Base-by-base conservation (phyloP, 2,113 vertebrate species). In the Lontra canadensis region DNA sequence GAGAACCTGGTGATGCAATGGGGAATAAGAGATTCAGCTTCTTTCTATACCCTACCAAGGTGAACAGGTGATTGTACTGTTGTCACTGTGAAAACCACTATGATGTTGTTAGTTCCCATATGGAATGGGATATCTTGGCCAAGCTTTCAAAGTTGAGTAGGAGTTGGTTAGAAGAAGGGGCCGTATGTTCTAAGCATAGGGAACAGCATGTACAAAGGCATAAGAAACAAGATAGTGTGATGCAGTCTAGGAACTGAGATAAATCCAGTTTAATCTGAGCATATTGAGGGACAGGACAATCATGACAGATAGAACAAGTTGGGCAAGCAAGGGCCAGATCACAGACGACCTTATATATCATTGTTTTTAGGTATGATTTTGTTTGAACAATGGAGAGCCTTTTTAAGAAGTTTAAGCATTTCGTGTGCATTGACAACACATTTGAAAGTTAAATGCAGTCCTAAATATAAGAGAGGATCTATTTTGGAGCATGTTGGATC, bases 361-460 rank as follows among this genome's bases (percentile, higher is more conserved):
- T 15, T 47, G 23, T 57, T 69, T 36, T 63, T 71, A 69, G 1
- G 21, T 55, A 52, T 78, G 3, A n/a, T 42, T 80, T 57, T 83
- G 47, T 34, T 59, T 59, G 39, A 63, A 2, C 23, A 74, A 42
- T 25, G 1, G 12, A 20, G 12, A 91, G 9, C 9, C 34, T 87
- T 71, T 71, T 49, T 31, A 67, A 92, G n/a, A 57, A 15, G 26
- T 87, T 71, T 69, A 65, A 94, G 29, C 34, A 59, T 80, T 90
- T 63, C 4, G 6, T 55, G 21, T 80, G 21, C 25, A n/a, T 52
- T 25, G 34, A 59, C 25, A 93, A 67, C 8, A 29, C 18, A 61
- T 63, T 84, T 93, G 20, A 65, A 97, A 81, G 6, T 78, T 71
- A 21, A 71, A 90, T 86, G 17, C 18, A 90, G n/a, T 84, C 39